A percentile compares a stretch with the other conserved stretches of the same genome.
phyloP scores from a whole-genome alignment of 2,888 invertebrate genomes.

The Pyrrhosoma nymphula region DNA sequence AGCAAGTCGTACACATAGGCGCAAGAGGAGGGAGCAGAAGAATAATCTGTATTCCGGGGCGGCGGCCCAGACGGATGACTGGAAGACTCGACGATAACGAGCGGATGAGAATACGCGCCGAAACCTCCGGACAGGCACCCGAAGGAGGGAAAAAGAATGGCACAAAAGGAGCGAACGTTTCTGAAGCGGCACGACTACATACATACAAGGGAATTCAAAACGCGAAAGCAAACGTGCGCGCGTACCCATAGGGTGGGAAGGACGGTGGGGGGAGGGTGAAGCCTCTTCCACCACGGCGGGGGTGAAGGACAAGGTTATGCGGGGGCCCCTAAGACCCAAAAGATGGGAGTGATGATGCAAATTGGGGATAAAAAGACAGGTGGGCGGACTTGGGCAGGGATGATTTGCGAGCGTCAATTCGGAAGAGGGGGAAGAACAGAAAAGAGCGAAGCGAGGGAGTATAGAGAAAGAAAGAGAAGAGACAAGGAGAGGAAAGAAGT shows the following conservation, averaged over 20 bases:
- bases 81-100: background rate
- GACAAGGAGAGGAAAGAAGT: background rate
- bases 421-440: background rate
- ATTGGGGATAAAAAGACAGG: constrained; percentile 23
- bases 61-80: background rate
- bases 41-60: too few relatives aligned
- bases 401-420: constrained; percentile 13
- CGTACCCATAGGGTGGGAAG: background rate
- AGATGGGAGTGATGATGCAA: background rate
- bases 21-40: too few relatives aligned
- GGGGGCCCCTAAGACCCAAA: background rate
- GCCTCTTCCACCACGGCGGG: background rate
- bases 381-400: background rate
- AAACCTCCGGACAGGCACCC: background rate
- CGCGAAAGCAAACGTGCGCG: background rate
- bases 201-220: background rate
- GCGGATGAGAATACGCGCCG: background rate
- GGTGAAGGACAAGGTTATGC: background rate
- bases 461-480: background rate
- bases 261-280: too few relatives aligned
- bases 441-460: background rate
- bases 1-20: too few relatives aligned
- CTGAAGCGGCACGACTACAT: background rate
- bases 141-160: background rate
- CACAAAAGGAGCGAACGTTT: background rate